Conservation (phyloP, 2,797 vertebrate species). For the Hoplostethus atlanticus region DNA sequence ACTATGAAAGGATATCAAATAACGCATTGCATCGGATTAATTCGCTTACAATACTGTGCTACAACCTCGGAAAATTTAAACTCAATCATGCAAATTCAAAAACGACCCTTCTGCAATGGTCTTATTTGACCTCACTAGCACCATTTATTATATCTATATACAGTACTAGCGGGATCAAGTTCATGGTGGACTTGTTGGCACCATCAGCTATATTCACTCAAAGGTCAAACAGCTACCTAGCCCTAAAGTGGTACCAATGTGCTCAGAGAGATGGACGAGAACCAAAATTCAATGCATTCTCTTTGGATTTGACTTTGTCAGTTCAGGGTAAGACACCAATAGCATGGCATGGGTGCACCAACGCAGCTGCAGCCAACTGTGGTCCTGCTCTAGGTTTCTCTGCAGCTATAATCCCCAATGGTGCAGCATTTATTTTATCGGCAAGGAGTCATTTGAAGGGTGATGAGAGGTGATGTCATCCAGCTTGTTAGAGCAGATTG, state of each 20-base stretch:
- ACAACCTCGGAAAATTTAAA: not conserved
- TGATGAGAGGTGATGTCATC: slow-evolving; percentile 15
- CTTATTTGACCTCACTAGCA: not conserved
- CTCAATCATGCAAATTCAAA: not conserved
- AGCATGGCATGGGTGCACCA: not conserved
- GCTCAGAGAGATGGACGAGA: not conserved
- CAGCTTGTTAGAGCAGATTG: slow-evolving; percentile 17
- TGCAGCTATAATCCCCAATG: not conserved
- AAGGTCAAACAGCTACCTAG: slow-evolving; percentile 61
- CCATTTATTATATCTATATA: slow-evolving; percentile 8
- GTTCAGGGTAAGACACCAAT: slow-evolving; percentile 8
- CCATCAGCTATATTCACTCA: slow-evolving; percentile 52
- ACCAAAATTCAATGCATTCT: slow-evolving; percentile 8
- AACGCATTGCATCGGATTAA: not conserved
- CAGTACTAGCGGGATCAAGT: slow-evolving; percentile 27
- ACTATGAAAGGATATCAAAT: not conserved
- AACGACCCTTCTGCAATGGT: not conserved
- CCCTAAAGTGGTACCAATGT: slow-evolving; percentile 35
- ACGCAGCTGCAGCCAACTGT: not conserved
- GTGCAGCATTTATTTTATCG: slow-evolving; percentile 21
- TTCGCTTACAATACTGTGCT: not conserved
- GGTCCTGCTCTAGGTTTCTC: not conserved
- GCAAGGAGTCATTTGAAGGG: slow-evolving; percentile 25
- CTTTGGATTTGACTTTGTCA: slow-evolving; percentile 18
- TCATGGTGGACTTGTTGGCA: slow-evolving; percentile 42